Conservation (phyloP, 2,797 vertebrate species). For the Apogon hyalosoma region DNA sequence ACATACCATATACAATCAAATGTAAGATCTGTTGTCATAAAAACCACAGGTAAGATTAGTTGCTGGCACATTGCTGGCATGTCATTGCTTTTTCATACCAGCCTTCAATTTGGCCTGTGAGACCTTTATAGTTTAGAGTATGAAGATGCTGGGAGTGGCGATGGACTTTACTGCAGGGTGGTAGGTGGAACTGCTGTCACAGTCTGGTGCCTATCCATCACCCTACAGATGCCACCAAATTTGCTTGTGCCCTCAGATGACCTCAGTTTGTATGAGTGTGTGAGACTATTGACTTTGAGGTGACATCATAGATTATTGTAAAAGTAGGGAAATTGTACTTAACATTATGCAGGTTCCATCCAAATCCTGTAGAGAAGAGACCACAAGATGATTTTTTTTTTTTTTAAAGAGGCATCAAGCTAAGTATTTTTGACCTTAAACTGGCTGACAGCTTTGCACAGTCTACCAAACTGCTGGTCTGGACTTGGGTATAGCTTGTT, state of each 20-base stretch:
- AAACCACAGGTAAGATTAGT: not conserved
- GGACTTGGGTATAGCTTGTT: no score
- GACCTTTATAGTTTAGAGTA: constrained; percentile 49
- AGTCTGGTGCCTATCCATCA: constrained; percentile 61
- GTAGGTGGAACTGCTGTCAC: constrained; percentile 5
- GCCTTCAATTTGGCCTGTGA: constrained; percentile 56
- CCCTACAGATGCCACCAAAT: constrained; percentile 40
- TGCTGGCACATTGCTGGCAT: constrained; percentile 5
- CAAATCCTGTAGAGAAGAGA: no score
- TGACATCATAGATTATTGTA: constrained; percentile 11
- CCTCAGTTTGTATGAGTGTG: not conserved
- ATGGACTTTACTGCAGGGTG: constrained; percentile 6
- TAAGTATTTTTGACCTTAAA: no score
- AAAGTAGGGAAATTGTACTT: not conserved
- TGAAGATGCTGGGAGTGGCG: constrained; percentile 15
- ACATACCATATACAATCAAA: constrained; percentile 50
- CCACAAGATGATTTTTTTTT: no score
- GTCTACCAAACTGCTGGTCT: no score
- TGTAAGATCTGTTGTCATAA: constrained; percentile 21
- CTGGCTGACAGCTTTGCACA: no score
- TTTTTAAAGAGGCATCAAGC: no score
- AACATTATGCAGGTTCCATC: no score
- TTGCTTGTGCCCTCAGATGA: constrained; percentile 9
- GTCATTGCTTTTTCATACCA: constrained; percentile 8
- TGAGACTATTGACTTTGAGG: constrained; percentile 8